Conservation (phyloP, 2,113 vertebrate genomes). For the Percina caprodes region DNA sequence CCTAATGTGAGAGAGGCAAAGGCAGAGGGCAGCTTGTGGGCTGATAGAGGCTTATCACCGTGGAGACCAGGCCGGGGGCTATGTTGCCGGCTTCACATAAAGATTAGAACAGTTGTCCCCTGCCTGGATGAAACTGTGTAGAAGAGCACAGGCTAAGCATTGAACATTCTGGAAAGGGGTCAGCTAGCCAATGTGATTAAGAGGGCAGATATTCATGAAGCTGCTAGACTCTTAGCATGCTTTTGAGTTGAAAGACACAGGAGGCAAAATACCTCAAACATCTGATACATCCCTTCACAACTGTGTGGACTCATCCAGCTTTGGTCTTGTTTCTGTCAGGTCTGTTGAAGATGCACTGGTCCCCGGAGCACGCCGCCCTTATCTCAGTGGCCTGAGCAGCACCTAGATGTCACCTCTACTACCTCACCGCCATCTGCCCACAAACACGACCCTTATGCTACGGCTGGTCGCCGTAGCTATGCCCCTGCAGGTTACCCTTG, state of each 20-base stretch:
- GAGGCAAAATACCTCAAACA: not conserved
- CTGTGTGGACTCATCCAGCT: conserved; percentile 26
- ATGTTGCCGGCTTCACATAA: conserved; percentile 65
- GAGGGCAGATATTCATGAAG: conserved; percentile 24
- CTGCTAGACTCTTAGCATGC: not conserved
- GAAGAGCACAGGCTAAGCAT: conserved; percentile 38
- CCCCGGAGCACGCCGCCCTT: conserved; percentile 95
- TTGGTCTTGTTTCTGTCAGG: conserved; percentile 64
- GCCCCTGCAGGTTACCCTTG: conserved; percentile 89
- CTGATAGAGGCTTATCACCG: conserved; percentile 76
- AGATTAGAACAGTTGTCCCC: conserved; percentile 64
- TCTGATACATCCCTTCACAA: not conserved
- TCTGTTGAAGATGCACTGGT: conserved; percentile 98
- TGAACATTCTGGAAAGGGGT: conserved; percentile 51
- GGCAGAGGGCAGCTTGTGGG: conserved; percentile 52
- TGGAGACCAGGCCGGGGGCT: conserved; percentile 77
- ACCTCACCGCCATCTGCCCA: conserved; percentile 91
- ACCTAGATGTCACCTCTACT: conserved; percentile 95
- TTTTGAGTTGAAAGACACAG: not conserved
- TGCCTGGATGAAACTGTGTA: conserved; percentile 45
- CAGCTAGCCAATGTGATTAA: conserved; percentile 38
- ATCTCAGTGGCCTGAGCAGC: conserved; percentile 97
- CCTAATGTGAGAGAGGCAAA: conserved; percentile 77
- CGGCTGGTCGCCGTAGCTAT: conserved; percentile 87
- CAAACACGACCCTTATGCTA: conserved; percentile 89